These are phyloP conservation scores for Oconnorella tubifera DNA, from an alignment of 2,888 invertebrate genomes.

Conservation along the genomic window DNA sequence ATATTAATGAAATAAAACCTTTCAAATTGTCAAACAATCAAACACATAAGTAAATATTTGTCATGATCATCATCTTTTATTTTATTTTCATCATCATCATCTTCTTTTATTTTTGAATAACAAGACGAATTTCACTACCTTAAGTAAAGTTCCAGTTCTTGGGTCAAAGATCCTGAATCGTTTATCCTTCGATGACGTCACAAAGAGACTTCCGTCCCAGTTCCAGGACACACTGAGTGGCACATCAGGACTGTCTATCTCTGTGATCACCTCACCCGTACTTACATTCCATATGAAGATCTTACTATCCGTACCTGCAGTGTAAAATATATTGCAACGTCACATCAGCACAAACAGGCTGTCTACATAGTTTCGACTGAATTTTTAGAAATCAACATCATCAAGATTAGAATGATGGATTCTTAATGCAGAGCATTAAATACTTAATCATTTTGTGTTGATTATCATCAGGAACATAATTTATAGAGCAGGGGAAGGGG, in stretches of 20 bases:
- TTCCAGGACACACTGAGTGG: constrained; percentile 86
- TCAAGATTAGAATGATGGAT: not conserved
- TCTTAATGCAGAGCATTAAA: too few species aligned
- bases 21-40: constrained; percentile 6
- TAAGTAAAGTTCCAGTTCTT: constrained; percentile 73
- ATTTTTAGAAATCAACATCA: not conserved
- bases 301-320: constrained; percentile 63
- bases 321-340: not conserved
- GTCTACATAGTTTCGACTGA: too few species aligned
- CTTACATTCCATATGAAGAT: constrained; percentile 90
- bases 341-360: too few species aligned
- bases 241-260: constrained; percentile 82
- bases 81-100: not conserved
- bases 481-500: too few species aligned
- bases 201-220: constrained; percentile 81
- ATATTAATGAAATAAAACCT: too few species aligned
- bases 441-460: too few species aligned
- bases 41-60: not conserved
- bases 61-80: not conserved
- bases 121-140: too few species aligned
- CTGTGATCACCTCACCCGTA: constrained; percentile 76
- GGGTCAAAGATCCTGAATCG: constrained; percentile 84
- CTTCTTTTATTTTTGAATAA: too few species aligned
- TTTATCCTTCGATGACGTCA: constrained; percentile 90
- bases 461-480: too few species aligned